Evolutionary conservation across 2,888 invertebrate species (phyloP), one percentile per base, ranked within the genome.

Genomic region (Drosophila flavopinicola): DNA sequence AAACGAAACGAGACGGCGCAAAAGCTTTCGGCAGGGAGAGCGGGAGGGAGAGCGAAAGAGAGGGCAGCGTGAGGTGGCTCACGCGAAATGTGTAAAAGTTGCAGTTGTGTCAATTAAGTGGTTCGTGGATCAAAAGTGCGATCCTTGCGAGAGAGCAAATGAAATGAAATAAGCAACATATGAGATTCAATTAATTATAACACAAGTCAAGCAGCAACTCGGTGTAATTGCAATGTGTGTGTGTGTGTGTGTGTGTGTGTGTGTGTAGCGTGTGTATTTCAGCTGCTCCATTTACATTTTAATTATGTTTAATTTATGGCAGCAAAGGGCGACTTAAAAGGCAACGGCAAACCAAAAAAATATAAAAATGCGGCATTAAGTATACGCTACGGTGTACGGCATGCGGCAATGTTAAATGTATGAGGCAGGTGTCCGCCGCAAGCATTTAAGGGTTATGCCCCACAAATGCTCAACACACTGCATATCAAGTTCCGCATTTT

Each of bases 301-400:
- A 84, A 80, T 84, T 70, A 84, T 59, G 56, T 54, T 54, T 74
- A 70, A 84, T 84, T 84, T 78, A 84, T 74, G 70, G 63, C 74
- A 58, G 57, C 49, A 69, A 58, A 47, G 48, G 60, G 54, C 60
- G 59, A 51, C 72, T 72, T 48, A 44, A 68, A 63, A 53, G 69
- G 47, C 56, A 60, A 51, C 39, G 39, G 49, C 41, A 66, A 72
- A n/a, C n/a, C n/a, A n/a, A n/a, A n/a, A n/a, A n/a, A n/a, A n/a
- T n/a, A n/a, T n/a, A n/a, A n/a, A n/a, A n/a, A 51, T 54, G 51
- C 25, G 57, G 54, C 56, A 61, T 68, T 75, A 79, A 79, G 78
- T 59, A 77, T 78, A 64, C 72, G 66, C 44, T 52, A 32, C 45
- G 10, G 27, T 10, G 10, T 9, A 7, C 15, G 7, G 33, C 52